Evolutionary conservation across 2,888 invertebrate species (phyloP).

Genomic region (Oligia fasciuncula): DNA sequence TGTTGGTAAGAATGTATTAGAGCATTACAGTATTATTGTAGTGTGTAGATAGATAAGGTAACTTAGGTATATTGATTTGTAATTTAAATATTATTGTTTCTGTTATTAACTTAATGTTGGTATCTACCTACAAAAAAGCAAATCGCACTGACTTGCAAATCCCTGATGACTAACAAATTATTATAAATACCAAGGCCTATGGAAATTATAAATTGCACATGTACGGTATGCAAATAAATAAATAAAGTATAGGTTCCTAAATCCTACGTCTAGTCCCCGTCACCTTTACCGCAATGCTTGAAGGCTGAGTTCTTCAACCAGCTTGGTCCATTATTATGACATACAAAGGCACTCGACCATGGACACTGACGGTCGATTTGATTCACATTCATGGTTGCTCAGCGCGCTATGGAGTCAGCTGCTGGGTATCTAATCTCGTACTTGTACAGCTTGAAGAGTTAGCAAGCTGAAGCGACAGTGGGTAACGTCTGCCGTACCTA

Average conservation of each 20-base stretch:
- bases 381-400: not conserved
- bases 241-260: not conserved
- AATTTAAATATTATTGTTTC: not conserved
- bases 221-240: not conserved
- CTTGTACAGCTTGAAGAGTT: not conserved
- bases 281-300: not conserved
- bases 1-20: not conserved
- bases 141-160: not conserved
- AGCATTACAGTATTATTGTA: not conserved
- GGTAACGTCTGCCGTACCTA: not conserved
- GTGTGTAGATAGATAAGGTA: not conserved
- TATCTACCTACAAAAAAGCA: not conserved
- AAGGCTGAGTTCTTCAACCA: not conserved
- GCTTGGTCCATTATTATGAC: not conserved
- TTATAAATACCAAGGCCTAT: not conserved
- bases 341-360: not conserved
- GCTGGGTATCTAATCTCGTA: not conserved
- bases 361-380: not conserved
- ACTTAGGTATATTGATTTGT: not conserved
- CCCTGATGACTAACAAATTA: not conserved
- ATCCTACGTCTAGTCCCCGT: too few relatives aligned
- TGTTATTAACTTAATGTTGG: not conserved
- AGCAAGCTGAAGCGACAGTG: not conserved
- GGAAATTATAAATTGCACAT: not conserved
- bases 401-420: not conserved